phyloP scores from a whole-genome alignment of 2,113 vertebrate genomes.

The Rhinogobius similis region DNA sequence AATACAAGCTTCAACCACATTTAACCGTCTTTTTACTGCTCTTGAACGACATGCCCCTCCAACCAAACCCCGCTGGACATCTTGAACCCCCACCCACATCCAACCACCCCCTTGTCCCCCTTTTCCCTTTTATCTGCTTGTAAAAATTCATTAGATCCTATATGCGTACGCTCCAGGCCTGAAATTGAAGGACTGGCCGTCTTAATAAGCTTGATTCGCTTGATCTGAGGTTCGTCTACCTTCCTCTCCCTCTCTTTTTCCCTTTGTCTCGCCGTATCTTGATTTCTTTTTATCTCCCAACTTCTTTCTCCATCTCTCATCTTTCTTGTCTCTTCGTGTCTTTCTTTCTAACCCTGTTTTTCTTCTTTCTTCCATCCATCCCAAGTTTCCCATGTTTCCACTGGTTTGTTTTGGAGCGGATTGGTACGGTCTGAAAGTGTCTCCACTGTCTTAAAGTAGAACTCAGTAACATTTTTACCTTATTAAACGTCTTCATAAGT shows the following conservation, averaged over 20 bases:
- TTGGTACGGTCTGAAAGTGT: no score
- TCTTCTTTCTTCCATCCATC: neutral
- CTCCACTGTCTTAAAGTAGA: no score
- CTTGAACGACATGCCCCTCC: constrained; percentile 39
- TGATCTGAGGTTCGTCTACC: constrained; percentile 35
- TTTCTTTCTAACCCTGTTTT: no score
- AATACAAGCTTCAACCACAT: constrained; percentile 19
- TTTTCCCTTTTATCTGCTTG: constrained; percentile 63
- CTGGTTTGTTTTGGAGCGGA: no score
- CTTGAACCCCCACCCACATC: constrained; percentile 15
- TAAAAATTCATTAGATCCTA: constrained; percentile 62
- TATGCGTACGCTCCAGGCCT: constrained; percentile 51
- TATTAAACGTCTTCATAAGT: no score
- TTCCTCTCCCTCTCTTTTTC: constrained; percentile 4
- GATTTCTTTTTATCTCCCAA: no score
- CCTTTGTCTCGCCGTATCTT: no score
- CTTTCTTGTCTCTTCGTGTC: neutral
- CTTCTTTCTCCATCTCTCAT: neutral
- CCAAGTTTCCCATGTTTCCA: no score
- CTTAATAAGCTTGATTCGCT: constrained; percentile 67
- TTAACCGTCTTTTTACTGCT: constrained; percentile 60
- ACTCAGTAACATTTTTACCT: no score
- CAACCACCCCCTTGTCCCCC: constrained; percentile 44
- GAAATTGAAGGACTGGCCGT: constrained; percentile 48
- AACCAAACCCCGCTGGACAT: constrained; percentile 7